Conservation (phyloP, 2,113 vertebrate genomes). For the Oceanites oceanicus region DNA sequence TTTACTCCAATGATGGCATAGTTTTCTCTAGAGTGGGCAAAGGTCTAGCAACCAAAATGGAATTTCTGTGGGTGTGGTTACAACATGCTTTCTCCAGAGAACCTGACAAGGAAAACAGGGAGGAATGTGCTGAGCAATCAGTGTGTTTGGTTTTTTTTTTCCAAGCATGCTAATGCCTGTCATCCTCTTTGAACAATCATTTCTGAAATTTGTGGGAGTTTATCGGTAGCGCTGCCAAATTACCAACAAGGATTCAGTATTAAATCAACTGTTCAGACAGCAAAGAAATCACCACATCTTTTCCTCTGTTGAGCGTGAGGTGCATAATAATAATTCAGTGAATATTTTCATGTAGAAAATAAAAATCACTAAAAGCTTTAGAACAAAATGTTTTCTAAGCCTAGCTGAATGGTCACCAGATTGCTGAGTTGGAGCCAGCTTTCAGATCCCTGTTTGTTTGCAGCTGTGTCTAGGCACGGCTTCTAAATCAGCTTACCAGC, state of each 20-base stretch:
- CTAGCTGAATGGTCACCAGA: neutral
- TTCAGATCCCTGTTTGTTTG: neutral
- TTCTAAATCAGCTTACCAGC: neutral
- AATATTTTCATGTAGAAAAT: neutral
- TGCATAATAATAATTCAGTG: neutral
- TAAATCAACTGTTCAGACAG: neutral
- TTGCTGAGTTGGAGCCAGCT: neutral
- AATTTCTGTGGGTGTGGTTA: conserved; percentile 18
- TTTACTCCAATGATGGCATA: neutral
- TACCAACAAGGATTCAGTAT: neutral
- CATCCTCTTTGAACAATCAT: neutral
- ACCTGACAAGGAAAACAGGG: conserved; percentile 20
- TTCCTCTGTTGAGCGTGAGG: neutral
- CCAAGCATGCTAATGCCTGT: neutral
- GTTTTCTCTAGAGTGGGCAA: neutral
- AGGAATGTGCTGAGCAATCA: conserved; percentile 46
- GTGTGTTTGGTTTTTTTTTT: neutral
- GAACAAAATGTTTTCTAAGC: neutral
- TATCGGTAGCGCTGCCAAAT: neutral
- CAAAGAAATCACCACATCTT: neutral
- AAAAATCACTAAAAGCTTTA: neutral
- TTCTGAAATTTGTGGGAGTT: conserved; percentile 8
- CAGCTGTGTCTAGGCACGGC: neutral
- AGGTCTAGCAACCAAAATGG: neutral
- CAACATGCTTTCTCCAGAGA: conserved; percentile 2